A percentile compares a stretch with the other conserved stretches of the same genome.
phyloP scores from a whole-genome alignment of 1,140 invertebrate genomes.

The Lutraria rhynchaena region DNA sequence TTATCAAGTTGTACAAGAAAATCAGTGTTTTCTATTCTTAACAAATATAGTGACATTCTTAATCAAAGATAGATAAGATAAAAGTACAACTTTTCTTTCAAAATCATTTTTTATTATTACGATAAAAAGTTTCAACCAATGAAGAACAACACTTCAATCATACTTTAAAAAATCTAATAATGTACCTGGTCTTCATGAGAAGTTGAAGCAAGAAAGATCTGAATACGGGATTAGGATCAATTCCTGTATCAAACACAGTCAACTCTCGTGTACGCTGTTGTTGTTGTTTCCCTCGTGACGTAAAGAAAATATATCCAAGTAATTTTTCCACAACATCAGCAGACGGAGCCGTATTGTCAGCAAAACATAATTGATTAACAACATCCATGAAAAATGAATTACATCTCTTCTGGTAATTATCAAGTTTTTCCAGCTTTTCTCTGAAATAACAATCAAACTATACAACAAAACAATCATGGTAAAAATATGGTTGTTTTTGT shows the following conservation, averaged over 20 bases:
- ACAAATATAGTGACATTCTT: too few species aligned
- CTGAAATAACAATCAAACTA: too few species aligned
- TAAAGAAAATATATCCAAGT: constrained; percentile 69
- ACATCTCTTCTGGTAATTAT: constrained; percentile 64
- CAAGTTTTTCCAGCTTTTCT: constrained; percentile 13
- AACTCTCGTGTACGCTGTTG: constrained; percentile 63
- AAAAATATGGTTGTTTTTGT: too few species aligned
- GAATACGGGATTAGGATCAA: constrained; percentile 77
- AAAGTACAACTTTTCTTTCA: too few species aligned
- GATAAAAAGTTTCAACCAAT: too few species aligned
- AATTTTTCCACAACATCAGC: constrained; percentile 69
- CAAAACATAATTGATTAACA: constrained; percentile 75
- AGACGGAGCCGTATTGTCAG: constrained; percentile 68
- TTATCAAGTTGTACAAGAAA: too few species aligned
- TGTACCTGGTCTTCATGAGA: constrained; percentile 69
- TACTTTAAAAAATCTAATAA: too few species aligned
- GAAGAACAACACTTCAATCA: too few species aligned
- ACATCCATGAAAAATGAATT: constrained; percentile 77
- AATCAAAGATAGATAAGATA: too few species aligned
- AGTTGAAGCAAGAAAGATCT: constrained; percentile 75
- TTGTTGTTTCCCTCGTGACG: constrained; percentile 12
- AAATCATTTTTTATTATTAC: too few species aligned
- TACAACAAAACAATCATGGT: too few species aligned
- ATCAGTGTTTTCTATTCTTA: too few species aligned
- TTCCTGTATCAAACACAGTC: constrained; percentile 69